Base-by-base conservation (phyloP, 1,140 invertebrate genomes). In the Liolophura sinensis region DNA sequence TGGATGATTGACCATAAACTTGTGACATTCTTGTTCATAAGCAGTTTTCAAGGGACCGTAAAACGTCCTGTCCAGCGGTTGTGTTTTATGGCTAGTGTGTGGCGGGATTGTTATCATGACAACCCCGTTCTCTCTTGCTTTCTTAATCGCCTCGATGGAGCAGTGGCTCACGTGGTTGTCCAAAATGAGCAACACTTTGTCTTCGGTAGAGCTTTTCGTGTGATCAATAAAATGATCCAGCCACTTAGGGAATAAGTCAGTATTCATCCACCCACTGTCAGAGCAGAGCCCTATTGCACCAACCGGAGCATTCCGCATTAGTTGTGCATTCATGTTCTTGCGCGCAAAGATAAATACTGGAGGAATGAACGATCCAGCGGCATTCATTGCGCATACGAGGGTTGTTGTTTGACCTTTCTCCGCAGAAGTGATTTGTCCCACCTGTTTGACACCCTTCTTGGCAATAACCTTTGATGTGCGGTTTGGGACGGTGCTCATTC, bases 401-500 rank as follows among this genome's bases (percentile, higher is more conserved):
- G 77, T 78, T 1, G 76, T 69, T 24, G 71, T 62, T 72, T 75
- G 79, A 40, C 83, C 85, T 25, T 81, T 62, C 76, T 87, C 85
- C 6, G 72, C 82, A 63, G 81, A 84, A 12, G 81, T 85, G 16
- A 85, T 62, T 64, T 76, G 67, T 49, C 81, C 82, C 9, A 87
- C 80, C 77, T 87, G 81, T 68, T 78, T 79, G 31, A 64, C 59
- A 47, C 85, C 84, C 74, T 78, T 78, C 64, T 66, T 72, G 48
- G 82, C 76, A 15, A 87, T 67, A 60, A 88, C 73, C 74, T 84
- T 86, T 40, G 69, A 59, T 48, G 80, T n/a, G n/a, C n/a, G 76
- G 69, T 82, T 83, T 24, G 85, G 79, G 6, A 86, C 84, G n/a
- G 82, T 86, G 25, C 82, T 84, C 47, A 86, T 68, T 16, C 85